Conservation (phyloP, 2,888 invertebrate genomes). For the Acronicta psi region DNA sequence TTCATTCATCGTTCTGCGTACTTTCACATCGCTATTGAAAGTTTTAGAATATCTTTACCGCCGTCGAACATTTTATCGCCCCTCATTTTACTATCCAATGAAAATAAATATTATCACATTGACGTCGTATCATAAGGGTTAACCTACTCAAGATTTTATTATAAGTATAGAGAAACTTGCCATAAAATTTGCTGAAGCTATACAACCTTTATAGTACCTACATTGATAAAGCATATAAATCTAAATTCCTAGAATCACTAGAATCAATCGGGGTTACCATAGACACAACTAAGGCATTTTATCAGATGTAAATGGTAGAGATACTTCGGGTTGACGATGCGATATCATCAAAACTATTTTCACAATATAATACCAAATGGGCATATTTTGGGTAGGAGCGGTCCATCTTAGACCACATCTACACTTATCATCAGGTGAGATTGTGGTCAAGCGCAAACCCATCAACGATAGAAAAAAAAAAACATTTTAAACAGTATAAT, state of each 20-base stretch:
- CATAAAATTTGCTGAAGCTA: slow-evolving; percentile 25
- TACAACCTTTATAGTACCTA: slow-evolving; percentile 19
- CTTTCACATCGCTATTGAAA: slow-evolving; percentile 26
- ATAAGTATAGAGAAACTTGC: slow-evolving; percentile 26
- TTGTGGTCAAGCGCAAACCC: too few species aligned
- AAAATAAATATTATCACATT: slow-evolving; percentile 59
- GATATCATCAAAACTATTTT: neutral
- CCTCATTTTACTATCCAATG: slow-evolving; percentile 60
- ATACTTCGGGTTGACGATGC: neutral
- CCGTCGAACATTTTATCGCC: slow-evolving; percentile 52
- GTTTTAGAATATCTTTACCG: slow-evolving; percentile 33
- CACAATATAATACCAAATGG: too few species aligned
- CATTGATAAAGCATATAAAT: slow-evolving; percentile 45
- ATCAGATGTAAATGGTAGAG: neutral
- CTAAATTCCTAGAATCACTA: slow-evolving; percentile 3
- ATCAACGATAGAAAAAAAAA: too few species aligned
- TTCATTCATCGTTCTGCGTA: slow-evolving; percentile 9
- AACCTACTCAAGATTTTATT: slow-evolving; percentile 39
- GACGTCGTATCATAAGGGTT: slow-evolving; percentile 38
- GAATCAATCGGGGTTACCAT: neutral
- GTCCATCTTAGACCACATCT: too few species aligned
- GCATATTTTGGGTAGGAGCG: too few species aligned
- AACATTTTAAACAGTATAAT: too few species aligned
- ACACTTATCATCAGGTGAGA: too few species aligned
- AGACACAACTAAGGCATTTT: slow-evolving; percentile 3